phyloP scores from a whole-genome alignment of 2,113 vertebrate species.

The Trogon surrucura region DNA sequence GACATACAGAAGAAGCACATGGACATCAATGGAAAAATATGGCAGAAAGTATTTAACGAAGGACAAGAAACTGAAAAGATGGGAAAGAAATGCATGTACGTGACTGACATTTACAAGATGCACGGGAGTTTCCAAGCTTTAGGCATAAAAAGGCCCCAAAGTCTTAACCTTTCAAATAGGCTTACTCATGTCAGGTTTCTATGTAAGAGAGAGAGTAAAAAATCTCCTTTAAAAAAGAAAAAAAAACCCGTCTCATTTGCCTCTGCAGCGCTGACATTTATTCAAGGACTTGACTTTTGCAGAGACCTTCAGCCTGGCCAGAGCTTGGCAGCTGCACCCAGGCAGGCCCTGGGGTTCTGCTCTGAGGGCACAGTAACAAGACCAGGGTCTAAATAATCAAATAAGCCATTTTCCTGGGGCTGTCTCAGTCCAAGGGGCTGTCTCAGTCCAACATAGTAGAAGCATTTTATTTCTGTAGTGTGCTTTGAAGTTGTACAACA shows the following conservation, averaged over 20 bases:
- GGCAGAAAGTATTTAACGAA: constrained; percentile 5
- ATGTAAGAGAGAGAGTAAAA: neutral
- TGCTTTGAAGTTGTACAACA: neutral
- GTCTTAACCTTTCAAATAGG: constrained; percentile 13
- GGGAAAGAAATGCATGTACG: neutral
- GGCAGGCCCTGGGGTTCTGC: neutral
- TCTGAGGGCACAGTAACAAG: accelerated
- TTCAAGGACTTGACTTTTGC: neutral
- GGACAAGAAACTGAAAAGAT: constrained; percentile 12
- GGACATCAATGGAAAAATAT: constrained; percentile 1
- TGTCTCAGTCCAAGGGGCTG: neutral
- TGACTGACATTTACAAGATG: constrained; percentile 21
- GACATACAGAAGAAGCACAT: constrained; percentile 31
- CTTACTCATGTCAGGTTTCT: neutral
- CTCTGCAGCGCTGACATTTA: neutral
- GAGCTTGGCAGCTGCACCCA: neutral
- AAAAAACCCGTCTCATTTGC: neutral
- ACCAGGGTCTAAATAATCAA: neutral
- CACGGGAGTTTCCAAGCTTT: constrained; percentile 12
- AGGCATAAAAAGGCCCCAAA: neutral
- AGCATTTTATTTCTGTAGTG: neutral
- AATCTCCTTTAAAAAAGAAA: neutral
- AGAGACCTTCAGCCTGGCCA: neutral
- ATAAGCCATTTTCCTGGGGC: neutral
- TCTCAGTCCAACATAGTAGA: neutral